Conservation (phyloP, 2,888 invertebrate species). For the Eilema griseolum region DNA sequence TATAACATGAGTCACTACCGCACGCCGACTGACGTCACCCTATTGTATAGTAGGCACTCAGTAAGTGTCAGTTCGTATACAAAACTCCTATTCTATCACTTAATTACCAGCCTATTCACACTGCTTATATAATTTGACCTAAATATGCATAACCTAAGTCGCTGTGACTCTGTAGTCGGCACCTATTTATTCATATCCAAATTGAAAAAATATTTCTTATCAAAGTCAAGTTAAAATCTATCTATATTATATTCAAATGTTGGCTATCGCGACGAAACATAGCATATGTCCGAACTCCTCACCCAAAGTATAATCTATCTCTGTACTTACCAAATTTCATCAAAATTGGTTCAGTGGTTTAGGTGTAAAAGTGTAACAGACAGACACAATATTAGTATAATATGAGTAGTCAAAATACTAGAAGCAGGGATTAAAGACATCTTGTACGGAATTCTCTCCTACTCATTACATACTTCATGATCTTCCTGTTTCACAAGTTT, state of each 20-base stretch:
- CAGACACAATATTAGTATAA: background rate
- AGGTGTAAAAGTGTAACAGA: background rate
- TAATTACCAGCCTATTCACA: conserved; percentile 50
- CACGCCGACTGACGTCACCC: conserved; percentile 49
- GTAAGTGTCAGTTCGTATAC: conserved; percentile 45
- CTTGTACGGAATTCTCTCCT: no score
- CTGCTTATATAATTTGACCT: conserved; percentile 40
- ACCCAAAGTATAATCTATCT: no score
- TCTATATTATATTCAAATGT: no score
- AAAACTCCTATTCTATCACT: conserved; percentile 48
- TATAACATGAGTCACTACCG: conserved; percentile 42
- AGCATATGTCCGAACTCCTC: no score
- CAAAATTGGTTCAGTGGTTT: no score
- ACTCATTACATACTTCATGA: background rate
- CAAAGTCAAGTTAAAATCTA: no score
- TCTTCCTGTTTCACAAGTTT: background rate
- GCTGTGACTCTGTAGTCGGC: background rate
- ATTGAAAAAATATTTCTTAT: no score
- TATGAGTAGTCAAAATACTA: background rate
- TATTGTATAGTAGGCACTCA: conserved; percentile 39
- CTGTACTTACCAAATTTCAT: no score
- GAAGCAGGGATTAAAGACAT: background rate
- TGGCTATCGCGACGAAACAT: no score
- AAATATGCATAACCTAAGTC: background rate
- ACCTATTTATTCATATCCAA: no score